Evolutionary conservation across 2,113 vertebrate genomes (phyloP).

Genomic region (Brachypodius melanocephalos): DNA sequence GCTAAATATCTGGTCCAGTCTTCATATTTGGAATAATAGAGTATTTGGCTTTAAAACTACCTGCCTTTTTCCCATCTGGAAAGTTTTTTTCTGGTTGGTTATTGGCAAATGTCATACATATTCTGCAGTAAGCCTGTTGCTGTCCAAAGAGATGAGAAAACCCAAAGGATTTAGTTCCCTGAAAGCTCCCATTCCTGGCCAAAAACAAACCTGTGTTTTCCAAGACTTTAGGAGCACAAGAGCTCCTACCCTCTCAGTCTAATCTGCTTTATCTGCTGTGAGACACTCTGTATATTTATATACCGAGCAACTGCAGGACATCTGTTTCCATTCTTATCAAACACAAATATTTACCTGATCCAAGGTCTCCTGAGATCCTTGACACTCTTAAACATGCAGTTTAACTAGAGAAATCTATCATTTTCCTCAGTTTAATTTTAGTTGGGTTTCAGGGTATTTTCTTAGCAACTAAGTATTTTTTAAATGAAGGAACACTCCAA

Average conservation of each 20-base stretch:
- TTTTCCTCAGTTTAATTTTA: background rate
- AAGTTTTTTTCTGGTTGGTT: background rate
- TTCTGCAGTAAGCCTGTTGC: background rate
- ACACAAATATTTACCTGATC: constrained; percentile 56
- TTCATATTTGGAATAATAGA: background rate
- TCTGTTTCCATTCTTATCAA: constrained; percentile 41
- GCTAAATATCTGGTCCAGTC: background rate
- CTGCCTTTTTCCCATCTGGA: background rate
- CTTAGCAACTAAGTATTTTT: background rate
- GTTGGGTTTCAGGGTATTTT: background rate
- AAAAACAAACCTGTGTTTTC: background rate
- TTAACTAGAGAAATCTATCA: background rate
- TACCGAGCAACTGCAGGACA: constrained; percentile 21
- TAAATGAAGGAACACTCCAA: background rate
- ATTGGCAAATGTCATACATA: background rate
- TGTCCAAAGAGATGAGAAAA: background rate
- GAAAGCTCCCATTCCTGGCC: background rate
- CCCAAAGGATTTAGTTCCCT: background rate
- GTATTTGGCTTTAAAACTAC: background rate
- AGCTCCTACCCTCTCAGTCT: background rate
- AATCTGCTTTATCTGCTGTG: constrained; percentile 13
- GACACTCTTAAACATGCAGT: background rate
- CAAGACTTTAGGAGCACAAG: background rate
- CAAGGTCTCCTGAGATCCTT: constrained; percentile 21
- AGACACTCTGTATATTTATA: constrained; percentile 16